phyloP scores from a whole-genome alignment of 2,888 invertebrate species.

The Nomada flava region DNA sequence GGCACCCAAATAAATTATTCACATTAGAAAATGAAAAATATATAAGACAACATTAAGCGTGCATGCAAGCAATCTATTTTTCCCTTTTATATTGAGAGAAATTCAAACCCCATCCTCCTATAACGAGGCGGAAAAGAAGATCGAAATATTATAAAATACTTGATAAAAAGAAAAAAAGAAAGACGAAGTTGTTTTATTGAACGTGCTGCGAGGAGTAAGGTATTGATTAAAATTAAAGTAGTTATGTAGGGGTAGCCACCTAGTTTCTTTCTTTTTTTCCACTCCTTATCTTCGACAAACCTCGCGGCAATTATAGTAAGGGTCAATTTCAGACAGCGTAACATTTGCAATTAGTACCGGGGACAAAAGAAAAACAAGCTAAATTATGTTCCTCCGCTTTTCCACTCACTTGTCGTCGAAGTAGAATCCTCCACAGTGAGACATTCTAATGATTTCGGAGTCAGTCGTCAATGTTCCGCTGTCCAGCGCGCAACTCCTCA shows the following conservation, averaged over 20 bases:
- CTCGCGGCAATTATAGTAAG: slow-evolving; percentile 11
- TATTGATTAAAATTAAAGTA: slow-evolving; percentile 23
- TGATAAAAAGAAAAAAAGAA: neutral
- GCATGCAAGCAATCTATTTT: no score
- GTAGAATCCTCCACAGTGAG: slow-evolving; percentile 98
- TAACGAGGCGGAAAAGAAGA: neutral
- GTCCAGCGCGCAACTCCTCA: slow-evolving; percentile 97
- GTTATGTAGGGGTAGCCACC: neutral
- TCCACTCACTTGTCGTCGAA: slow-evolving; percentile 91
- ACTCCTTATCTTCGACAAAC: neutral
- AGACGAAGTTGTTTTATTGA: neutral
- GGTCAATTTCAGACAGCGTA: slow-evolving; percentile 31
- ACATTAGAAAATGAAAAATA: no score
- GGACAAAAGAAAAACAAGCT: slow-evolving; percentile 7
- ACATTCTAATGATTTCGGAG: slow-evolving; percentile 98
- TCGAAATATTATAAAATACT: neutral
- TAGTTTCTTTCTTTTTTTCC: neutral
- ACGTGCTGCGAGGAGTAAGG: neutral
- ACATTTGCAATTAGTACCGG: neutral
- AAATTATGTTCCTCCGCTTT: neutral
- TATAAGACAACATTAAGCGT: no score
- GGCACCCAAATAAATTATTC: no score
- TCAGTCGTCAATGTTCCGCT: slow-evolving; percentile 98
- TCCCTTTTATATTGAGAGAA: no score
- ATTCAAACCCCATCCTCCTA: no score